Conservation (phyloP, 35 echinoderm and acorn worm genomes). For the Hemicentrotus pulcherrimus region DNA sequence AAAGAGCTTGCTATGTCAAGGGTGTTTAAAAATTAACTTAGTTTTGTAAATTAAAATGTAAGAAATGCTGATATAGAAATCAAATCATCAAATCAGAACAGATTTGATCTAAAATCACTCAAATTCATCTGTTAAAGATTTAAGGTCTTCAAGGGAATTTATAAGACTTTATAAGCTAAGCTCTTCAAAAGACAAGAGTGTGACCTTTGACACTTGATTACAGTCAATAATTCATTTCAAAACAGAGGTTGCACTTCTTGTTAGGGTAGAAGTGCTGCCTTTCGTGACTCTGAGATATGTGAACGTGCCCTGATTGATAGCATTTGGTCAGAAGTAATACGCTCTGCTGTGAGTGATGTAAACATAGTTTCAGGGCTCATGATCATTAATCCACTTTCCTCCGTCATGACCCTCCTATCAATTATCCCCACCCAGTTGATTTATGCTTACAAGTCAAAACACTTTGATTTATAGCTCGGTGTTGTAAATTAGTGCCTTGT, state of each 20-base stretch:
- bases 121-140: too few species aligned
- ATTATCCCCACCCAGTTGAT: neutral
- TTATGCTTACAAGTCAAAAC: neutral
- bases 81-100: too few species aligned
- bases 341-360: neutral
- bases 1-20: too few species aligned
- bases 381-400: constrained; percentile 4
- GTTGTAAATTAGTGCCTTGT: neutral
- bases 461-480: neutral
- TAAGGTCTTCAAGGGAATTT: neutral
- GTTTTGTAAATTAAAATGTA: too few species aligned
- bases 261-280: neutral
- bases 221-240: neutral
- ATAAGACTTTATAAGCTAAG: neutral
- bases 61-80: too few species aligned
- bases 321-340: neutral
- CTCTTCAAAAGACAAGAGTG: neutral
- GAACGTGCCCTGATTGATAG: neutral
- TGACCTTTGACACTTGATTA: neutral
- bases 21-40: too few species aligned
- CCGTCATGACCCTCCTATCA: neutral
- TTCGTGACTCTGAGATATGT: neutral
- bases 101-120: too few species aligned
- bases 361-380: constrained; percentile 1
- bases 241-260: neutral